Evolutionary conservation across 2,797 vertebrate genomes (phyloP).

Genomic region (Peromyscus melanophrys): DNA sequence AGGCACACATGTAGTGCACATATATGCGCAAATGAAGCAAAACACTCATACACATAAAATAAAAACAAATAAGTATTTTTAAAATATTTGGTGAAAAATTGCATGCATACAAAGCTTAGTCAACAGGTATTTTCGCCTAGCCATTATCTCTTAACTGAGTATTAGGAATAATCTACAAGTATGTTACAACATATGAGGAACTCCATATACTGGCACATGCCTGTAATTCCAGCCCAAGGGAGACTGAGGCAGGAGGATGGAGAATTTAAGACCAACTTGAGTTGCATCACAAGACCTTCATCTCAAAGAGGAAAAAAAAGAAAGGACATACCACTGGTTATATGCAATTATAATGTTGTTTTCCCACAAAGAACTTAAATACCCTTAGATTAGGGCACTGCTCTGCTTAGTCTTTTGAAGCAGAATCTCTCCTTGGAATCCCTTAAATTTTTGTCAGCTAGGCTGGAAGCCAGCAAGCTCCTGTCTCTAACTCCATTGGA

Average conservation of each 20-base stretch:
- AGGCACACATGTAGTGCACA: neutral
- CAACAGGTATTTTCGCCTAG: neutral
- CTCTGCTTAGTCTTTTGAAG: neutral
- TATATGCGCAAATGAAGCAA: neutral
- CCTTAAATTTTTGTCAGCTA: neutral
- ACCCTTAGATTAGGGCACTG: neutral
- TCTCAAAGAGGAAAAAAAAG: neutral
- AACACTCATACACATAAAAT: neutral
- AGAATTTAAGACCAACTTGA: neutral
- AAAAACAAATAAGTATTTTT: neutral
- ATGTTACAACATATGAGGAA: neutral
- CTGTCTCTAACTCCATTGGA: neutral
- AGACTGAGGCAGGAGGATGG: neutral
- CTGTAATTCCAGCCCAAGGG: neutral
- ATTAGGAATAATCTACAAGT: neutral
- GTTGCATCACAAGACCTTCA: neutral
- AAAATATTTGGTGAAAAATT: neutral
- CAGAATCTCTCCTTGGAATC: neutral
- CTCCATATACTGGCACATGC: neutral
- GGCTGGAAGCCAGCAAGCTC: neutral
- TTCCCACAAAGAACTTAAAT: neutral
- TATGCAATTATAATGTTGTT: neutral
- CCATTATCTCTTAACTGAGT: neutral
- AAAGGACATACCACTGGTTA: too few relatives aligned
- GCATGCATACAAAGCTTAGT: too few relatives aligned